Percentiles rank a stretch among this genome's conserved stretches.
Evolutionary conservation across 2,888 invertebrate species (phyloP).

Genomic region (Griposia aprilina): DNA sequence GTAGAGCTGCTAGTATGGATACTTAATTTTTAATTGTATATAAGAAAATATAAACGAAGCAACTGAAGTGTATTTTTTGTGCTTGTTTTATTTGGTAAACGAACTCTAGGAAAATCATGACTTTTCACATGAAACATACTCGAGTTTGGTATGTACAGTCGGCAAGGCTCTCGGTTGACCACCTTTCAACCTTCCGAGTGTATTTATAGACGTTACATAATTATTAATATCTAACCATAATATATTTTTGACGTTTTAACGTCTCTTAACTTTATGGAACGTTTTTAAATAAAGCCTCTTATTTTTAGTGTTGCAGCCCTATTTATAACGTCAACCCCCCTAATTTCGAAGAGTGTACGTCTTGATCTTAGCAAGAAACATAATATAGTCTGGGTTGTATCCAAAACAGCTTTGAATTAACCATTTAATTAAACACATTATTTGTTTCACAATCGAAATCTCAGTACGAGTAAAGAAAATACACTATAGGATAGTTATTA

Average conservation of each 20-base stretch:
- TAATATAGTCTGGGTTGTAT: too few species aligned
- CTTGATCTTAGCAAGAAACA: too few species aligned
- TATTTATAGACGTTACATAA: neutral
- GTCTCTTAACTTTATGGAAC: neutral
- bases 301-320: too few species aligned
- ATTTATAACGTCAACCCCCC: too few species aligned
- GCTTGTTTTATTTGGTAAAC: slow-evolving; percentile 36
- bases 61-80: slow-evolving; percentile 30
- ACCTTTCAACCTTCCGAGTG: neutral
- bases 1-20: slow-evolving; percentile 47
- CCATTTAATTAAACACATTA: too few species aligned
- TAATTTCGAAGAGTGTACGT: too few species aligned
- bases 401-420: too few species aligned
- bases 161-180: neutral
- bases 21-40: slow-evolving; percentile 39
- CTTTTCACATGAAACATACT: neutral
- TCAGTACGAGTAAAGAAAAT: too few species aligned
- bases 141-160: neutral
- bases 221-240: neutral
- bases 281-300: too few species aligned
- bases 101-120: neutral
- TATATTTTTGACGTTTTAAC: neutral
- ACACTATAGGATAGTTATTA: too few species aligned
- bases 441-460: too few species aligned
- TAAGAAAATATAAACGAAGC: slow-evolving; percentile 26